A percentile compares a stretch with the other conserved stretches of the same genome.
Evolutionary conservation across 2,888 invertebrate species (phyloP).

Genomic region (Drosophila imparisetae): DNA sequence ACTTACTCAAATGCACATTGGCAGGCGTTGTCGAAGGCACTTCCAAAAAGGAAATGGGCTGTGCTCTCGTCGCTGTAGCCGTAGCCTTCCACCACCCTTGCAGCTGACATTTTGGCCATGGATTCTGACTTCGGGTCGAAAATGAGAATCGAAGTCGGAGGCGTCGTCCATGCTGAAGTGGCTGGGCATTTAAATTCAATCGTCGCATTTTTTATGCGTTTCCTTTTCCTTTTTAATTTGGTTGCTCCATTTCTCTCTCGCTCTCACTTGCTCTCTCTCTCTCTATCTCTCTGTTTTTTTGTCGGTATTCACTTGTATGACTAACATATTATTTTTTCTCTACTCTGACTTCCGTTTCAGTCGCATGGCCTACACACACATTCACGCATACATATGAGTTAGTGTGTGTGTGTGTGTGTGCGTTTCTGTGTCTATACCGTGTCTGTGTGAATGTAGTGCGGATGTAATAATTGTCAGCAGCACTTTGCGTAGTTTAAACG

Average conservation of each 20-base stretch:
- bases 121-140: slow-evolving; percentile 38
- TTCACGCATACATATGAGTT: neutral
- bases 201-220: slow-evolving; percentile 74
- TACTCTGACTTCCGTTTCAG: slow-evolving; percentile 50
- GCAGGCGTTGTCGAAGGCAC: slow-evolving; percentile 59
- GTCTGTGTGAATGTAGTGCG: slow-evolving; percentile 63
- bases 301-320: slow-evolving; percentile 29
- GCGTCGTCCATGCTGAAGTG: slow-evolving; percentile 51
- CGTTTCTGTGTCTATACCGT: slow-evolving; percentile 17
- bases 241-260: slow-evolving; percentile 46
- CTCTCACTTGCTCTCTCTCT: neutral
- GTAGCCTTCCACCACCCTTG: slow-evolving; percentile 39
- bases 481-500: slow-evolving; percentile 73
- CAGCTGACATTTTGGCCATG: slow-evolving; percentile 43
- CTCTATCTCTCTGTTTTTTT: neutral
- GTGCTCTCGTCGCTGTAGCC: slow-evolving; percentile 17
- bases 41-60: slow-evolving; percentile 62
- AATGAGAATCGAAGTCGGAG: slow-evolving; percentile 8
- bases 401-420: slow-evolving; percentile 20
- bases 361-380: slow-evolving; percentile 22
- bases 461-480: slow-evolving; percentile 80
- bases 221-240: slow-evolving; percentile 78
- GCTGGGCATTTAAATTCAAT: slow-evolving; percentile 78
- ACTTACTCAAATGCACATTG: slow-evolving; percentile 73
- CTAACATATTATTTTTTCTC: slow-evolving; percentile 57